phyloP scores from a whole-genome alignment of 2,113 vertebrate genomes.

The Axis porcinus region DNA sequence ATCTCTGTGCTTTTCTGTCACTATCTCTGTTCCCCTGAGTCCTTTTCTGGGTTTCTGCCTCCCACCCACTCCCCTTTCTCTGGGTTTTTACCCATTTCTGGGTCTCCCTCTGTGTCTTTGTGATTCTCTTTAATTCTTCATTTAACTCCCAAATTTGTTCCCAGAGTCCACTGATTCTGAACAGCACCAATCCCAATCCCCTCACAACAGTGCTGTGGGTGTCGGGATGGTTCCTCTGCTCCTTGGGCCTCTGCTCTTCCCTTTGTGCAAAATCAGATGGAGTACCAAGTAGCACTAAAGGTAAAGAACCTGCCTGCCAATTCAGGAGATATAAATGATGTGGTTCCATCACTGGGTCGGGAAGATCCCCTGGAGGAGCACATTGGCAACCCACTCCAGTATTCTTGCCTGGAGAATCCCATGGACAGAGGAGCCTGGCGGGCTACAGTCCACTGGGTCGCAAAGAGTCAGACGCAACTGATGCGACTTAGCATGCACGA shows the following conservation, averaged over 20 bases:
- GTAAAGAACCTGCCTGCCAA: not conserved
- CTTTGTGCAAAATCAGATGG: not conserved
- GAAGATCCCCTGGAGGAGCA: not conserved
- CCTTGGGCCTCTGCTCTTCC: not conserved
- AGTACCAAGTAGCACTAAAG: not conserved
- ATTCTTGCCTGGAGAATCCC: not conserved
- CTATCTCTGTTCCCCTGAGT: not conserved
- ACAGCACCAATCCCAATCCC: not conserved
- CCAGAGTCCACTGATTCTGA: not conserved
- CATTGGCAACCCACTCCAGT: not conserved
- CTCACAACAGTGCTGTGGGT: not conserved
- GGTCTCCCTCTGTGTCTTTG: not conserved
- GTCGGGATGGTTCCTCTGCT: not conserved
- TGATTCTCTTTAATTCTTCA: not conserved
- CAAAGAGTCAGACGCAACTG: not conserved
- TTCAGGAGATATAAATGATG: not conserved
- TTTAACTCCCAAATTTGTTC: not conserved
- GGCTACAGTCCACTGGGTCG: not conserved
- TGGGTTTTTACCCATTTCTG: not conserved
- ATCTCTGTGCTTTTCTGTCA: not conserved
- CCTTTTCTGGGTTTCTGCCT: not conserved
- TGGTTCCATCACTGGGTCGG: not conserved
- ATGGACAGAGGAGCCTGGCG: not conserved
- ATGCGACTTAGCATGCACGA: not conserved
- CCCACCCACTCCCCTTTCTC: not conserved